Evolutionary conservation across 1,140 invertebrate genomes (phyloP), one percentile per base, ranked within the genome.

Genomic region (Bombus difficillimus): DNA sequence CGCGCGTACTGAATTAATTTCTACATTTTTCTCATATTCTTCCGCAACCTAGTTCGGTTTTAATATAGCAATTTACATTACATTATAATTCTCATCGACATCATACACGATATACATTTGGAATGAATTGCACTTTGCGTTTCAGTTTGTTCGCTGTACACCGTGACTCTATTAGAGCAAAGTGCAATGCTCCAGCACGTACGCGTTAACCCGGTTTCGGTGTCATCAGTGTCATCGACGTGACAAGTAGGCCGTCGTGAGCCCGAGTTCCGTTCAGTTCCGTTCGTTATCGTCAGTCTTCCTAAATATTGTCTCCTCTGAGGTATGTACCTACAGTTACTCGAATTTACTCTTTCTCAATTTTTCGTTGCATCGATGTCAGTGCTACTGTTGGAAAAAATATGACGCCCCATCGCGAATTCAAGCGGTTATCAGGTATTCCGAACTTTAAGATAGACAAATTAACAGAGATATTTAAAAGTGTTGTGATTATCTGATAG

Each of bases 181-280:
- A 89, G 68, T 82, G 80, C 77, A 84, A 89, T 74, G 74, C 37
- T 84, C 85, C 57, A 86, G 82, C 71, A 72, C 75, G 32, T 68
- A 81, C 64, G 34, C n/a, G 68, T 75, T 90, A 89, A 89, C 81
- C 89, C 34, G 88, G 88, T 90, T 87, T 66, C 41, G 37, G 53
- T 87, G 89, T 90, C 85, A 84, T 85, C 76, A 80, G 64, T 84
- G 85, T 90, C 88, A 87, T 88, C 87, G 76, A 68, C 39, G n/a
- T 87, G 78, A 81, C 64, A 90, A 87, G 81, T 85, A 87, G 89
- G 88, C 64, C 83, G 77, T 8, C 74, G 64, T 47, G 47, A n/a
- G 37, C 66, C 39, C 37, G 28, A 77, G 57, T 83, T 86, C 80
- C 84, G 81, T 68, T 86, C 8, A 83, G 57, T 83, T 86, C 80